Percentiles rank a stretch among this genome's conserved stretches.
Evolutionary conservation across 2,797 vertebrate species (phyloP).

Genomic region (Alcedo quadribrachys): DNA sequence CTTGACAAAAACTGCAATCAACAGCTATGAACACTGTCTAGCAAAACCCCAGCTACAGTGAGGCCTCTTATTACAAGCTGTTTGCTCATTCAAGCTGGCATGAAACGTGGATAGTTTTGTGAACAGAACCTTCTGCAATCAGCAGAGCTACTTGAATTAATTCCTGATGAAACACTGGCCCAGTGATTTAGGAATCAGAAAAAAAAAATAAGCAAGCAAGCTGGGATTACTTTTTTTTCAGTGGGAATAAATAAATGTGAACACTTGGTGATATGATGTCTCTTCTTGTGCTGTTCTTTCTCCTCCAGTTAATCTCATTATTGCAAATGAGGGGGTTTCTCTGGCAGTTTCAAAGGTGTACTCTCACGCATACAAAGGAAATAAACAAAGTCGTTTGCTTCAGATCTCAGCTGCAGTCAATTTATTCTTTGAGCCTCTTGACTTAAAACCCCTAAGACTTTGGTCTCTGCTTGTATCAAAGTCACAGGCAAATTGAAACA

Average conservation of each 20-base stretch:
- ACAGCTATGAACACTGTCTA: not conserved
- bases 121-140: not conserved
- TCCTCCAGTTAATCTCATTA: conserved; percentile 43
- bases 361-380: not conserved
- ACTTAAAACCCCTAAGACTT: not conserved
- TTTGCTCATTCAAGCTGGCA: not conserved
- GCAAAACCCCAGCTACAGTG: not conserved
- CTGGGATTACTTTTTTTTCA: not conserved
- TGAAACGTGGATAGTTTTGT: not conserved
- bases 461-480: conserved; percentile 40
- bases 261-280: not conserved
- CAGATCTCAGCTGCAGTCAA: conserved; percentile 49
- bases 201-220: not conserved
- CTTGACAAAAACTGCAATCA: not conserved
- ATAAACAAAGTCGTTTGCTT: conserved; percentile 48
- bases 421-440: conserved; percentile 44
- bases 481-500: conserved; percentile 10
- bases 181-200: not conserved
- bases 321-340: conserved; percentile 33
- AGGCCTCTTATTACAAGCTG: not conserved
- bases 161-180: not conserved
- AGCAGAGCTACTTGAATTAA: not conserved
- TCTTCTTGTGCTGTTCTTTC: not conserved
- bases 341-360: conserved; percentile 11
- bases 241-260: not conserved